A percentile compares a stretch with the other conserved stretches of the same genome.
These are phyloP conservation scores for Nipponia nippon DNA, from an alignment of 2,113 vertebrate species.

Conservation along the genomic window DNA sequence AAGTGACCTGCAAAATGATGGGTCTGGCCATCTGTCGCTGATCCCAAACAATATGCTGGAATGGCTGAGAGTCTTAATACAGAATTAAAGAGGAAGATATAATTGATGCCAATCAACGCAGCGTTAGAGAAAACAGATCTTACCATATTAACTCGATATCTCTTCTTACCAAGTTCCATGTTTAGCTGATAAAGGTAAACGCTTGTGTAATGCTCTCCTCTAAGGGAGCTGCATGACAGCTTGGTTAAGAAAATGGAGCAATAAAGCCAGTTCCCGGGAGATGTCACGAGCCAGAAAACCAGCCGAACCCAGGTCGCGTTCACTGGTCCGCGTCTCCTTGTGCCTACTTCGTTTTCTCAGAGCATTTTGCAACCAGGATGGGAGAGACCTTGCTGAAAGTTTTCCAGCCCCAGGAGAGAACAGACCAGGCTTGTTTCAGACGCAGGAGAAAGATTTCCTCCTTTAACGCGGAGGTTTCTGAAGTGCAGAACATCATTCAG, in stretches of 20 bases:
- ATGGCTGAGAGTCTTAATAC: not conserved
- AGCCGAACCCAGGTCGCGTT: accelerated
- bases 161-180: not conserved
- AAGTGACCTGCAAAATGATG: not conserved
- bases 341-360: not conserved
- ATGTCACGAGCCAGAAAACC: not conserved
- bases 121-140: not conserved
- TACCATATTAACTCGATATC: not conserved
- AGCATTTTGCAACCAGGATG: not conserved
- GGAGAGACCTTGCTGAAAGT: not conserved
- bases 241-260: not conserved
- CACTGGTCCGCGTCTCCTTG: accelerated
- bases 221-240: not conserved
- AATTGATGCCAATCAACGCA: not conserved
- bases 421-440: not conserved
- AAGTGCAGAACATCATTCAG: not conserved
- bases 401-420: not conserved
- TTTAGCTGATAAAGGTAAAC: not conserved
- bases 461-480: not conserved
- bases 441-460: not conserved
- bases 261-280: not conserved
- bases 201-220: not conserved
- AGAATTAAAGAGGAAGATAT: not conserved
- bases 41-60: not conserved
- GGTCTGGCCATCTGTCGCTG: not conserved